Base-by-base conservation (phyloP, 2,797 vertebrate genomes). In the Syncerus caffer region DNA sequence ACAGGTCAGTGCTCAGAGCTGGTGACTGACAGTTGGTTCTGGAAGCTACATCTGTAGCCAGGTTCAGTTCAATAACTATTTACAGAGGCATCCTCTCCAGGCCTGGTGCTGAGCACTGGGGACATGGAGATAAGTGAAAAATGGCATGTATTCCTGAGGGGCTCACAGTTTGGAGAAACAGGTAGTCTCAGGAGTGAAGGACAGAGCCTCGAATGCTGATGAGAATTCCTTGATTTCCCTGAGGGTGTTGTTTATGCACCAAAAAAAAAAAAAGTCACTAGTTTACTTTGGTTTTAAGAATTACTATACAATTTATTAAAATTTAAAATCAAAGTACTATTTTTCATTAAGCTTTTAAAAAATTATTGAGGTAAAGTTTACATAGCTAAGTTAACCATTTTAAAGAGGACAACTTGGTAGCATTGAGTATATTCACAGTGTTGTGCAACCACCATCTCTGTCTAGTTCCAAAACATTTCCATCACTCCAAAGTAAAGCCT, bases 1-100 rank as follows among this genome's bases (percentile, higher is more conserved):
- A 99, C 99, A 99, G 99, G 99, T 98, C 85, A 58, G 97, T 97
- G 45, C 60, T 79, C 45, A 47, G 76, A 34, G 74, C 31, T 38
- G 74, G 58, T 1, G 11, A 47, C 85, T 64, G 21, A 34, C 7
- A 3, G 8, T 71, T 34, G n/a, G 76, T 84, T 64, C 57, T 76
- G 53, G 47, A 47, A 45, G 71, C 34, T 53, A n/a, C 21, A 25
- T 55, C 80, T 74, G n/a, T 25, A 58, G 55, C 53, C 62, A 23
- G 34, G 7, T 80, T 96, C 76, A 12, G 12, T 53, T 91, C 21
- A 88, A 2, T 51, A 76, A 19, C 25, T 87, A 82, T 79, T 58
- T 80, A 34, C 17, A 45, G 50, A 89, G 84, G 15, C 23, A 12
- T 79, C 90, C 16, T 71, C 71, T 89, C 16, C 38, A 89, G 55